Evolutionary conservation across 2,797 vertebrate genomes (phyloP), one percentile per base, ranked within the genome.

Genomic region (Accipiter minullus): DNA sequence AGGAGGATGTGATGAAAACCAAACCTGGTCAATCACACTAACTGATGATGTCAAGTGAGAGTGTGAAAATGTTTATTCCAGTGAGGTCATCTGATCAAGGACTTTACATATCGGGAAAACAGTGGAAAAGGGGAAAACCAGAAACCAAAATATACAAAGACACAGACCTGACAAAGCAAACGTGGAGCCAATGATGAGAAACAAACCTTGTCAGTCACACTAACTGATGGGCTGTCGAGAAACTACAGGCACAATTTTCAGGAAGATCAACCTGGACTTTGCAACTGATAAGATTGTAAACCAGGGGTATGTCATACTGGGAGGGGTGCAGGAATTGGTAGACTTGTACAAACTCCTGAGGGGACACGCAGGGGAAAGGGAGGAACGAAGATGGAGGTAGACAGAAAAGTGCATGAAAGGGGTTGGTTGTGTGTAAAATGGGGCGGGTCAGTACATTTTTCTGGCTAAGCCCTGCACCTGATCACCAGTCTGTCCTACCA

Each of bases 291-390:
- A 31, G 44, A 59, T 0, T 40, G 25, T 32, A 71, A 76, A 64
- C 6, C 5, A 71, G 7, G n/a, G 26, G 25, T 2, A 45, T 3
- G 9, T 17, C 23, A 7, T 13, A 82, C 9, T 15, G 31, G n/a
- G 31, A 82, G 31, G 9, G 18, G 22, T 64, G 26, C 21, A 42
- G n/a, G 12, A 76, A 59, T 6, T 32, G 16, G 34, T 15, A 59
- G 50, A 71, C 32, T 18, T 56, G 16, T 34, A 38, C 13, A 52
- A 38, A 63, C 8, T 10, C 12, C 29, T 34, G 56, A 81, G 21
- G 11, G 31, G 15, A 71, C 2, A 0, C 0, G 1, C 29, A 59
- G 9, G 9, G 25, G 13, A 40, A 58, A 38, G 21, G 26, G 18
- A 59, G 26, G 34, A 45, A 32, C 31, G 53, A 71, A 76, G 16